phyloP scores from a whole-genome alignment of 2,113 vertebrate species.

The Epinephelus fuscoguttatus region DNA sequence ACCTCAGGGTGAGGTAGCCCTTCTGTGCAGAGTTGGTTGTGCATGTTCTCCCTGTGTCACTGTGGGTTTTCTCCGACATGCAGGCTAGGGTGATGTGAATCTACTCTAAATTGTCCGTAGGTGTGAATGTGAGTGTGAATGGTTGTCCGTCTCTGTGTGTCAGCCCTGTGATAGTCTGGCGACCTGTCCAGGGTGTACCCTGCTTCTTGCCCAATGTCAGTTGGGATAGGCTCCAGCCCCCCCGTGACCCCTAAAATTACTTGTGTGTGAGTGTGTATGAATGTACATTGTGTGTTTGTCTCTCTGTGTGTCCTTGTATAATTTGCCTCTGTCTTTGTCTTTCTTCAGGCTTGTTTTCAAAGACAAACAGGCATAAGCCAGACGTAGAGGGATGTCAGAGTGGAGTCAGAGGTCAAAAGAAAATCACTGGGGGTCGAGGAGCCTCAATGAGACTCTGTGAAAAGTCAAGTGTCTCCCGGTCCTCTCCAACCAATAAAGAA shows the following conservation, averaged over 20 bases:
- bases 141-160: too few relatives aligned
- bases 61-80: too few relatives aligned
- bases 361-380: not conserved
- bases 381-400: not conserved
- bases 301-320: not conserved
- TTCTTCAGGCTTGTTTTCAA: slow-evolving; percentile 16
- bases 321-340: not conserved
- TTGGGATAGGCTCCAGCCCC: too few relatives aligned
- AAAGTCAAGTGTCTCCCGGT: slow-evolving; percentile 59
- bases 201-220: too few relatives aligned
- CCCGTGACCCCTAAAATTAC: not conserved
- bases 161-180: too few relatives aligned
- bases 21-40: too few relatives aligned
- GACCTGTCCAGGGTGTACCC: too few relatives aligned
- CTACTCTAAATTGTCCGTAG: too few relatives aligned
- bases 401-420: slow-evolving; percentile 10
- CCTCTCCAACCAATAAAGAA: slow-evolving; percentile 46
- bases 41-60: too few relatives aligned
- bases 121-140: too few relatives aligned
- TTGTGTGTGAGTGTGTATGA: not conserved
- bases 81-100: too few relatives aligned
- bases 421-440: slow-evolving; percentile 23
- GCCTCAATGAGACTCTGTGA: slow-evolving; percentile 43
- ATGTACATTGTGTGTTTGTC: not conserved
- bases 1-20: too few relatives aligned